Base-by-base conservation (phyloP, 2,888 invertebrate genomes). In the Cheilosia pagana region DNA sequence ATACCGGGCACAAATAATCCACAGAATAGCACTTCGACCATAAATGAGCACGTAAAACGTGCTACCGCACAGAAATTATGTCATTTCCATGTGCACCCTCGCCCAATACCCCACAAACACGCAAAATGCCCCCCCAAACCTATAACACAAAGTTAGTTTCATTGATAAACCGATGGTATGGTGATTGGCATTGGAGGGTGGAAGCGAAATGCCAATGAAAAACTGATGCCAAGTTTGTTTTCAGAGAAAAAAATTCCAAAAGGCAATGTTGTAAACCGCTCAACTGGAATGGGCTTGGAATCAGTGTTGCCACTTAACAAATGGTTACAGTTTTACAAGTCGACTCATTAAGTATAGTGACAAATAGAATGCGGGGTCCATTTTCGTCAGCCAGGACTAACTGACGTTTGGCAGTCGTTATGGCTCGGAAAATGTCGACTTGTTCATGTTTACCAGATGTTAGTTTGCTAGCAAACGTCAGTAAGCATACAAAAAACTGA, bases 1-100 rank as follows among this genome's bases (percentile, higher is more conserved):
- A 79, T 70, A 79, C 63, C 79, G 68, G 70, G 21, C 67, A 74
- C 59, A 81, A 74, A 74, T 79, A 79, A 70, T 79, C 83, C 74
- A 53, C 52, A 63, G 70, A 83, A 76, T 52, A 65, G 39, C 68
- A 53, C 53, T 57, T 63, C 62, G 45, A 63, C 68, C 77, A 77
- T 53, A 59, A 50, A 21, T 25, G 23, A 50, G 21, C 14, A 45
- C 3, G 43, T 14, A 53, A 52, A 77, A 77, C 67, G 67, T 74
- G 72, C 68, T 60, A 48, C 59, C 41, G 28, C 35, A 43, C 52
- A 50, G 41, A 60, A 76, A 77, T 77, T 70, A 77, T 77, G 68
- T 68, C 68, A 70, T 53, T 77, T 77, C 60, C 53, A 39, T 53
- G 76, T 53, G 57, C 68, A 76, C 76, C 35, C 59, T 60, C 76